Percentiles rank a stretch among this genome's conserved stretches.
Evolutionary conservation across 2,888 invertebrate species (phyloP).

Genomic region (Tortrix viridana): DNA sequence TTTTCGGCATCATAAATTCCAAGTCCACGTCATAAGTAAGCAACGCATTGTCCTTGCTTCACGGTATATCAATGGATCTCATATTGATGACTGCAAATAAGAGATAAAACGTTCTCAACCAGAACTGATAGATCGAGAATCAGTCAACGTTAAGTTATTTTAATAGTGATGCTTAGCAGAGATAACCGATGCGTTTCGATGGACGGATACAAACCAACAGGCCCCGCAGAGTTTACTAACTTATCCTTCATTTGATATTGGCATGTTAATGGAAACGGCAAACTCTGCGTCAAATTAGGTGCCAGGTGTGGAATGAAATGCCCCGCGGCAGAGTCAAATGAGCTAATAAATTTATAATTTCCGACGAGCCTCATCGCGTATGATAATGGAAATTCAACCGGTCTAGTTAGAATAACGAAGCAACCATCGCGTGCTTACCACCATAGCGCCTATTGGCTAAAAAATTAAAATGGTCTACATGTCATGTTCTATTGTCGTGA

Average conservation of each 20-base stretch:
- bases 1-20: constrained; percentile 73
- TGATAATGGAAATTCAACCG: constrained; percentile 70
- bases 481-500: constrained; percentile 14
- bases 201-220: constrained; percentile 55
- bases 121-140: constrained; percentile 39
- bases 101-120: constrained; percentile 46
- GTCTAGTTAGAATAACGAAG: constrained; percentile 56
- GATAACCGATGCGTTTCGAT: constrained; percentile 27
- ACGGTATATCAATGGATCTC: constrained; percentile 49
- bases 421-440: constrained; percentile 42
- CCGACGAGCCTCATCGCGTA: constrained; percentile 63
- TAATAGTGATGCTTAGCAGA: constrained; percentile 29
- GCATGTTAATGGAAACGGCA: constrained; percentile 58
- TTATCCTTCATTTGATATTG: constrained; percentile 49
- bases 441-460: constrained; percentile 13
- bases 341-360: constrained; percentile 69
- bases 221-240: constrained; percentile 43
- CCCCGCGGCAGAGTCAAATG: constrained; percentile 48
- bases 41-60: constrained; percentile 66
- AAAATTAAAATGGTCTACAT: neutral
- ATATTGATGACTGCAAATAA: constrained; percentile 39
- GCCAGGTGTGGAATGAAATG: constrained; percentile 49
- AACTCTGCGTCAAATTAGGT: constrained; percentile 48
- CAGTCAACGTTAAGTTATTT: constrained; percentile 43
- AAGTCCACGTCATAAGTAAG: constrained; percentile 61